Evolutionary conservation across 2,797 vertebrate genomes (phyloP).

Genomic region (Danio aesculapii): DNA sequence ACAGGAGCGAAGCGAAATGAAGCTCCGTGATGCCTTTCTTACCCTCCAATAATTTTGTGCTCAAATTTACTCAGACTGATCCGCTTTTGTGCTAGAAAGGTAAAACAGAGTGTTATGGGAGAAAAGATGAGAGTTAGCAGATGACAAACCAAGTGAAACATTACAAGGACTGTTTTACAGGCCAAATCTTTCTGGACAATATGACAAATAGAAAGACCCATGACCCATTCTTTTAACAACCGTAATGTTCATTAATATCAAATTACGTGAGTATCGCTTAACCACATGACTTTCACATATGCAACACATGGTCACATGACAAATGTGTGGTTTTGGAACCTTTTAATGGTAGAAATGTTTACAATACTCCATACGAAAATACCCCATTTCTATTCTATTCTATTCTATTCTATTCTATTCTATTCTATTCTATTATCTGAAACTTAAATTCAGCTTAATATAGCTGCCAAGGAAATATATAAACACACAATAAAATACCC

Average conservation of each 20-base stretch:
- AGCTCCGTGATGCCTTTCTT: slow-evolving; percentile 76
- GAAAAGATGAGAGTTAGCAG: slow-evolving; percentile 45
- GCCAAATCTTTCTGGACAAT: slow-evolving; percentile 73
- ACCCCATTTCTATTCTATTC: too few species aligned
- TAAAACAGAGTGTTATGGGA: slow-evolving; percentile 69
- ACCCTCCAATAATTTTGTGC: slow-evolving; percentile 77
- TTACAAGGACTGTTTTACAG: slow-evolving; percentile 69
- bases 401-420: too few species aligned
- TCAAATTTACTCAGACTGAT: slow-evolving; percentile 80
- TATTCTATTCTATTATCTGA: too few species aligned
- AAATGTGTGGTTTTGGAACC: too few species aligned
- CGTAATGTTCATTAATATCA: background rate
- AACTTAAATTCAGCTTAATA: too few species aligned
- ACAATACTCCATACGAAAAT: too few species aligned
- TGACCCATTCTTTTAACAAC: slow-evolving; percentile 26
- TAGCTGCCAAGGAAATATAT: too few species aligned
- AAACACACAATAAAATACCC: too few species aligned
- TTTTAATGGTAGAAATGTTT: too few species aligned
- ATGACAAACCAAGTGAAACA: slow-evolving; percentile 64
- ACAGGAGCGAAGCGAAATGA: slow-evolving; percentile 70
- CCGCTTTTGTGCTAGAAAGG: slow-evolving; percentile 80
- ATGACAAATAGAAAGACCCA: slow-evolving; percentile 14
- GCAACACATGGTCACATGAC: too few species aligned
- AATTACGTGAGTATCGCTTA: too few species aligned
- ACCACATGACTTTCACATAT: too few species aligned